Conservation (phyloP, 2,797 vertebrate genomes). For the Danio jaintianensis region DNA sequence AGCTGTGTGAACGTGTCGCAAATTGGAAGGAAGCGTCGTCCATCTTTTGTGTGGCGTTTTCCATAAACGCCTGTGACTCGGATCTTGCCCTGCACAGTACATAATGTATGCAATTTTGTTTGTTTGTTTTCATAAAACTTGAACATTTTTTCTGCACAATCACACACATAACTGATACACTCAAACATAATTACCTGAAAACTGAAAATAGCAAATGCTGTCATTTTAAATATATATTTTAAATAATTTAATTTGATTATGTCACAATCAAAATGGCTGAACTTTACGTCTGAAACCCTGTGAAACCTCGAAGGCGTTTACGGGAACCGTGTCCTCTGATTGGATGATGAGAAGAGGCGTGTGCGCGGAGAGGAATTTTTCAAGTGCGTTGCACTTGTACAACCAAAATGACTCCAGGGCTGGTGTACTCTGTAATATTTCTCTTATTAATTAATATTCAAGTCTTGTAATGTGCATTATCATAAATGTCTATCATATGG, state of each 20-base stretch:
- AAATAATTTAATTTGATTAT: not conserved
- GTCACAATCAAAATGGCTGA: slow-evolving; percentile 32
- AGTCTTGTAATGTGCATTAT: not conserved
- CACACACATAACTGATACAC: not conserved
- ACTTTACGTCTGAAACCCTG: not conserved
- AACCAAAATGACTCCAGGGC: not conserved
- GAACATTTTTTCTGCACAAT: not conserved
- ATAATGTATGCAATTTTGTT: not conserved
- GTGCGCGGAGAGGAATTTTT: not conserved
- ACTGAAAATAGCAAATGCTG: not conserved
- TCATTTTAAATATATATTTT: not conserved
- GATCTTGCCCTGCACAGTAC: not conserved
- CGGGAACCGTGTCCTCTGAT: not conserved
- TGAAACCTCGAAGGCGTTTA: slow-evolving; percentile 13
- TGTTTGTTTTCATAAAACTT: not conserved
- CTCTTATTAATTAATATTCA: not conserved
- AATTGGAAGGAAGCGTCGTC: not conserved
- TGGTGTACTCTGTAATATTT: not conserved
- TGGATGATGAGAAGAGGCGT: slow-evolving; percentile 1
- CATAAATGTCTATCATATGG: not conserved
- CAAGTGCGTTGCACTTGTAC: not conserved
- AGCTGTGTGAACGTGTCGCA: not conserved
- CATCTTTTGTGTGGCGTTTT: slow-evolving; percentile 46
- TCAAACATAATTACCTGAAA: not conserved
- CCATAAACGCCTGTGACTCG: not conserved